Percentiles rank a stretch among this genome's conserved stretches.
Evolutionary conservation across 1,140 invertebrate genomes (phyloP).

Genomic region (Megathymus violae): DNA sequence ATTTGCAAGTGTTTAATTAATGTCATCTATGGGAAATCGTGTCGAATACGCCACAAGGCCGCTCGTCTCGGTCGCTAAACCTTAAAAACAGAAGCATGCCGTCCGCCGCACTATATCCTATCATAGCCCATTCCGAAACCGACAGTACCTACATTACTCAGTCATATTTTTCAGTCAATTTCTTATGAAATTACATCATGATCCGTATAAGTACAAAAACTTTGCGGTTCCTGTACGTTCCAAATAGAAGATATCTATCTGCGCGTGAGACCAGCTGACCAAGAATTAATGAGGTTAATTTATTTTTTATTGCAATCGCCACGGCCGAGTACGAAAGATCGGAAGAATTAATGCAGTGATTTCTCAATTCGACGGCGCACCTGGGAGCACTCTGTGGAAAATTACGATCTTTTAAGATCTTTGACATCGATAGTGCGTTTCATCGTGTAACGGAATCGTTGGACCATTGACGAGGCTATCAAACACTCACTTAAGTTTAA

Average conservation of each 20-base stretch:
- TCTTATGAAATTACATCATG: constrained; percentile 79
- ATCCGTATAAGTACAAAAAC: constrained; percentile 75
- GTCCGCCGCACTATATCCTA: constrained; percentile 74
- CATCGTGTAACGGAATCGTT: constrained; percentile 48
- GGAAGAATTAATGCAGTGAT: constrained; percentile 46
- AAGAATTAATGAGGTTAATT: neutral
- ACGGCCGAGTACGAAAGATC: neutral
- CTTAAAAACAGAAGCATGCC: constrained; percentile 69
- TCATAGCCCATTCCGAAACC: constrained; percentile 78
- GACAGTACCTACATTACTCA: constrained; percentile 80
- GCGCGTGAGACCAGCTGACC: neutral
- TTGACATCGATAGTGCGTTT: constrained; percentile 46
- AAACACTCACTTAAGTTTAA: constrained; percentile 59
- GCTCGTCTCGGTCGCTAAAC: constrained; percentile 55
- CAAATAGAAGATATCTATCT: constrained; percentile 32
- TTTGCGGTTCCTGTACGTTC: constrained; percentile 57
- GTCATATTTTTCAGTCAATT: constrained; percentile 82
- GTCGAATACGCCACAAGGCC: constrained; percentile 40
- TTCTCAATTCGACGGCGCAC: constrained; percentile 51
- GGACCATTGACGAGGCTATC: constrained; percentile 59
- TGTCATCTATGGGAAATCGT: constrained; percentile 22
- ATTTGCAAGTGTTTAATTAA: constrained; percentile 9
- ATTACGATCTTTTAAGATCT: constrained; percentile 57
- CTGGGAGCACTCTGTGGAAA: constrained; percentile 48
- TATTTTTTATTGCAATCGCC: neutral